phyloP scores from a whole-genome alignment of 2,888 invertebrate species.

The Cantharis rustica region DNA sequence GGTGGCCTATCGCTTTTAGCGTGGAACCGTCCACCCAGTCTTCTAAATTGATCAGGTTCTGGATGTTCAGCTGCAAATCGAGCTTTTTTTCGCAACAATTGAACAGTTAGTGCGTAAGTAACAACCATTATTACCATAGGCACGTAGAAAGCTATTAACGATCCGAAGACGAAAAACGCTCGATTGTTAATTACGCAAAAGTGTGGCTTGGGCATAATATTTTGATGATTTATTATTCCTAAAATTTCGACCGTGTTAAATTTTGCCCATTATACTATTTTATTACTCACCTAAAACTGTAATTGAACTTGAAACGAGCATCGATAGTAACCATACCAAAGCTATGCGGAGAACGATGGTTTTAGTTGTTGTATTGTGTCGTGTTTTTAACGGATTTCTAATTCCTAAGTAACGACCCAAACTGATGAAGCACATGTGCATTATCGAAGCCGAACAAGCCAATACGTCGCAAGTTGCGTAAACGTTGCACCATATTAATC shows the following conservation, averaged over 20 bases:
- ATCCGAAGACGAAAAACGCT: conserved; percentile 88
- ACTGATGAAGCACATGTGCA: conserved; percentile 94
- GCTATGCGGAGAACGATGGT: conserved; percentile 87
- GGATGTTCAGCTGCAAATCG: conserved; percentile 71
- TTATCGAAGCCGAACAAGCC: conserved; percentile 93
- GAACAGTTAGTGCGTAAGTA: conserved; percentile 88
- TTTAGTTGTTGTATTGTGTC: conserved; percentile 82
- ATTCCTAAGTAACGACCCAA: conserved; percentile 88
- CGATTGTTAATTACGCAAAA: conserved; percentile 84
- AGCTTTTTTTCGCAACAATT: conserved; percentile 80
- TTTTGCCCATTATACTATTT: not conserved
- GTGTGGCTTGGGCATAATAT: conserved; percentile 80
- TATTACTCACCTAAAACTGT: conserved; percentile 74
- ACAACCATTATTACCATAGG: conserved; percentile 95
- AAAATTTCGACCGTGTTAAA: conserved; percentile 35
- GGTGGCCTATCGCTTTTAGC: conserved; percentile 46
- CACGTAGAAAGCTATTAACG: conserved; percentile 91
- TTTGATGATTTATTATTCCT: conserved; percentile 77
- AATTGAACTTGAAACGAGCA: conserved; percentile 85
- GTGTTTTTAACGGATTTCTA: conserved; percentile 83
- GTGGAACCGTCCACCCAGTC: conserved; percentile 56
- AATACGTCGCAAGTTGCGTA: conserved; percentile 96
- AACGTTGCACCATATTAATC: conserved; percentile 91
- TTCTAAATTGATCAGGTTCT: conserved; percentile 63
- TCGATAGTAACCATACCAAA: conserved; percentile 89